Evolutionary conservation across 2,797 vertebrate genomes (phyloP), one percentile per base, ranked within the genome.

Genomic region (Propithecus deckenii): DNA sequence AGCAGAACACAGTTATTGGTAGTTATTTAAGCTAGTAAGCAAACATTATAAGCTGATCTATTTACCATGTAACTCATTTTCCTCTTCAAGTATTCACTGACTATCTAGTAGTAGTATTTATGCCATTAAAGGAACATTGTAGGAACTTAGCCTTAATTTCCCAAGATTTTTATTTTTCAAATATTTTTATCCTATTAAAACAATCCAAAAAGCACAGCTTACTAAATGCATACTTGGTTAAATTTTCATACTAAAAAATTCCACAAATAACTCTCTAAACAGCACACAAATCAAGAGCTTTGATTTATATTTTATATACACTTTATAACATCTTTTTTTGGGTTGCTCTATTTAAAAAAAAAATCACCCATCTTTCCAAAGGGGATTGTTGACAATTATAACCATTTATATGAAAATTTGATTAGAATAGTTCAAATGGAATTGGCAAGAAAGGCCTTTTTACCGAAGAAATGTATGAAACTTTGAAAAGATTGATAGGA

Each of bases 371-470:
- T 91, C 52, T 69, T 95, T 11, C 65, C 46, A 75, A 89, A 92
- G 91, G 28, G 20, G 78, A 92, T 32, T 89, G 38, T 91, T 91
- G 97, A 93, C 23, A 96, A 97, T 85, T 80, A 81, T 76, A 94
- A 46, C 41, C n/a, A 48, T 15, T 93, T 96, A 94, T 52, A 15
- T 79, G 61, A 97, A 97, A 96, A 97, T 67, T 78, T 96, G 88
- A 96, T 95, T 96, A 94, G 50, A 95, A 97, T 35, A 95, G 43
- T 48, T 96, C 86, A 94, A 98, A 86, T 75, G 87, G 75, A 92
- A 97, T 96, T 98, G 98, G 55, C 74, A 96, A 86, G 4, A 85
- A 92, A 97, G n/a, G 87, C 0, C 35, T 91, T 98, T 97, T 95
- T 94, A 92, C 43, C 76, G 86, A 81, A 41, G 1, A 92, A 71